Percentiles rank a stretch among this genome's conserved stretches.
phyloP scores from a whole-genome alignment of 2,113 vertebrate species.

The Sander lucioperca region DNA sequence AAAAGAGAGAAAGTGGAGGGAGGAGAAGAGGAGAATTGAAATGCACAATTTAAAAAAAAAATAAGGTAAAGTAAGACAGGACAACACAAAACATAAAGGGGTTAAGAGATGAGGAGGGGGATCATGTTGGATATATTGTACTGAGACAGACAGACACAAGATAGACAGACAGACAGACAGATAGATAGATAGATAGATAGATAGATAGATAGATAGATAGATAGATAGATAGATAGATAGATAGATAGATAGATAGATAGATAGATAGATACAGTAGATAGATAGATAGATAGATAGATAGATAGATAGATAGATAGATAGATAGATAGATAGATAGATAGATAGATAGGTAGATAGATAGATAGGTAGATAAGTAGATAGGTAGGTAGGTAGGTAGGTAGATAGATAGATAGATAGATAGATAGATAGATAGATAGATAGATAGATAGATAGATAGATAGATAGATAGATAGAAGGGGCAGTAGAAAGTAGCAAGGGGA shows the following conservation, averaged over 20 bases:
- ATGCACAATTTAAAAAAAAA: not conserved
- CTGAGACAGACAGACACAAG: too few relatives aligned
- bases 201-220: not conserved
- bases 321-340: not conserved
- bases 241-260: not conserved
- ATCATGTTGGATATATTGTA: constrained; percentile 5
- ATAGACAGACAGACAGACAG: not conserved
- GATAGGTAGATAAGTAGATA: not conserved
- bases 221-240: not conserved
- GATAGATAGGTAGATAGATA: not conserved
- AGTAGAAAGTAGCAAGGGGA: not conserved
- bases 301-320: not conserved
- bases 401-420: not conserved
- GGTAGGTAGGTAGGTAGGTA: not conserved
- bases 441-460: not conserved
- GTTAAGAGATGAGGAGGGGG: constrained; percentile 12
- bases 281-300: not conserved
- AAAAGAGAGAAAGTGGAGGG: not conserved
- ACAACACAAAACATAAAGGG: not conserved
- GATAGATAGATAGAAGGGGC: not conserved
- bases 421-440: constrained; percentile 2
- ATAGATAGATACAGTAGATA: not conserved
- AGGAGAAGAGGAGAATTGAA: not conserved
- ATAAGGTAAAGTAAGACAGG: constrained; percentile 2
- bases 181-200: not conserved